Percentiles rank a stretch among this genome's conserved stretches.
phyloP scores from a whole-genome alignment of 2,888 invertebrate species.

The Nomada ferruginata region DNA sequence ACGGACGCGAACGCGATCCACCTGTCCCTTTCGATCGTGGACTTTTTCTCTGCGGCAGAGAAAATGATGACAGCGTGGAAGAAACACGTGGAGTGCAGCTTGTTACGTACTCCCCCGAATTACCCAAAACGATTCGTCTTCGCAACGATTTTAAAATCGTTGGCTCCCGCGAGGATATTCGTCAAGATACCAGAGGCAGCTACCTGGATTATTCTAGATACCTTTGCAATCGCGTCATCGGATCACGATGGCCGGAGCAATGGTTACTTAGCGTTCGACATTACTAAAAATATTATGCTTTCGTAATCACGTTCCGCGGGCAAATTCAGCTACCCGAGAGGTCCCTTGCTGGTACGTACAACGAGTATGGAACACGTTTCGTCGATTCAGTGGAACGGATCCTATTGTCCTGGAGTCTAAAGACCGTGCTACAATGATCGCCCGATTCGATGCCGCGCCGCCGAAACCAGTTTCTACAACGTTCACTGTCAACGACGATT shows the following conservation, averaged over 20 bases:
- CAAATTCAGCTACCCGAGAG: neutral
- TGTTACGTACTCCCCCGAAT: neutral
- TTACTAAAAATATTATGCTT: conserved; percentile 41
- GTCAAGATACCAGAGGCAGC: neutral
- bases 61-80: neutral
- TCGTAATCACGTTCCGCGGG: conserved; percentile 37
- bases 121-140: neutral
- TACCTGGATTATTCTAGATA: neutral
- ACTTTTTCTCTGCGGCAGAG: neutral
- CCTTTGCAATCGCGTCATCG: conserved; percentile 25
- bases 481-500: conserved; percentile 1
- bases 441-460: neutral
- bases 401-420: conserved; percentile 15
- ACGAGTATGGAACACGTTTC: neutral
- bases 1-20: neutral
- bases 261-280: conserved; percentile 41
- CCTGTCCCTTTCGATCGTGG: conserved; percentile 12
- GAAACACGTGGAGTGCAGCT: conserved; percentile 17
- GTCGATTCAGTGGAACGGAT: neutral
- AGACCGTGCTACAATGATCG: neutral
- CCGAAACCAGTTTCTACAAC: conserved; percentile 10
- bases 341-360: neutral
- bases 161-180: neutral
- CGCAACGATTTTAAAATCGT: neutral
- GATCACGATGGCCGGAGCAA: neutral